Conservation (phyloP, 1,140 invertebrate species). For the Mycetomoellerius zeteki region DNA sequence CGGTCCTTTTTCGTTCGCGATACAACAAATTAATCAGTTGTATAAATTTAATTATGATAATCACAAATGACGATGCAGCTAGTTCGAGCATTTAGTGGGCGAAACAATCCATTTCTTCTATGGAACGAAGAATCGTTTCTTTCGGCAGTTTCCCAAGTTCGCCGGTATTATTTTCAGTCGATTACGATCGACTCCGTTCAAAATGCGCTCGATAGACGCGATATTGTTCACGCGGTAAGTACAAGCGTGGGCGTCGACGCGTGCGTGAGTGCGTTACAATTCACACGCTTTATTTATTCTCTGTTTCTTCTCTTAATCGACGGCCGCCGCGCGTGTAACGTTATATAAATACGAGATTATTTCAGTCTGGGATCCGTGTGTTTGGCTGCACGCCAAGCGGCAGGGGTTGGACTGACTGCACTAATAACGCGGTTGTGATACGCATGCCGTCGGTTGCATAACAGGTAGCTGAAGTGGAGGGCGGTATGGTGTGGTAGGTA, state of each 20-base stretch:
- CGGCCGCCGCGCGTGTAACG: constrained; percentile 65
- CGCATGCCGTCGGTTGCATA: constrained; percentile 80
- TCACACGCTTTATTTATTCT: not conserved
- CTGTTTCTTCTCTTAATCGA: constrained; percentile 25
- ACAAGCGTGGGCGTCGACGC: constrained; percentile 7
- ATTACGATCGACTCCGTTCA: not conserved
- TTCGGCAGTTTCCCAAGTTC: not conserved
- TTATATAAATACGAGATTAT: constrained; percentile 85
- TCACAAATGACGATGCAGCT: no score
- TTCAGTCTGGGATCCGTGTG: constrained; percentile 80
- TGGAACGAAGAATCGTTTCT: not conserved
- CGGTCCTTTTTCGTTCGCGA: no score
- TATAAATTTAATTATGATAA: no score
- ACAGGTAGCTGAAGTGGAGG: constrained; percentile 78
- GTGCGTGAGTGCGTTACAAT: constrained; percentile 19
- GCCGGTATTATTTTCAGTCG: not conserved
- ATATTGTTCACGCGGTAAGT: not conserved
- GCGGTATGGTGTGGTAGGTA: constrained; percentile 61
- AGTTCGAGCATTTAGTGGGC: not conserved
- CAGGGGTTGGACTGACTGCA: constrained; percentile 82
- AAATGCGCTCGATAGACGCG: not conserved
- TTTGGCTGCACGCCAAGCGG: constrained; percentile 82
- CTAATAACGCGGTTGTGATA: constrained; percentile 80
- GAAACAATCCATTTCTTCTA: not conserved
- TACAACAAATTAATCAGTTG: no score